phyloP scores from a whole-genome alignment of 2,113 vertebrate species.

The Centropus unirufus region DNA sequence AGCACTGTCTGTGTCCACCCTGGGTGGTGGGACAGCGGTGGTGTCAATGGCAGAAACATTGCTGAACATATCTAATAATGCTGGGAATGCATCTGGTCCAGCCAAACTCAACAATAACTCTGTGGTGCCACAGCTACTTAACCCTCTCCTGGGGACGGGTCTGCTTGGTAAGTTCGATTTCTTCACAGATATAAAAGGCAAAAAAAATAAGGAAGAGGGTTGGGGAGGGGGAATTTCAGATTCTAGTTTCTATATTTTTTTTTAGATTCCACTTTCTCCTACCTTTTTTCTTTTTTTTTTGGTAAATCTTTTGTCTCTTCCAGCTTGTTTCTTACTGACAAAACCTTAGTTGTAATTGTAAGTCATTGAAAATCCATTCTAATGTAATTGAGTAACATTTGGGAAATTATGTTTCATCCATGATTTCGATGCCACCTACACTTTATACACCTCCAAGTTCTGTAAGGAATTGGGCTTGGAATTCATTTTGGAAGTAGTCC shows the following conservation, averaged over 20 bases:
- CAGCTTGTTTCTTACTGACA: constrained; percentile 45
- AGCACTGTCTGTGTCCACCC: constrained; percentile 86
- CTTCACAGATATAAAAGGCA: constrained; percentile 70
- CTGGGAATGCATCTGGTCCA: constrained; percentile 76
- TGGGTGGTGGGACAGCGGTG: constrained; percentile 85
- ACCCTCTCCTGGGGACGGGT: constrained; percentile 84
- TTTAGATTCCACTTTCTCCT: constrained; percentile 59
- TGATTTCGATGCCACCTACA: constrained; percentile 71
- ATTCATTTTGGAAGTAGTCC: constrained; percentile 1
- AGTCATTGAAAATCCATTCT: background rate
- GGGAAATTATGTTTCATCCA: background rate
- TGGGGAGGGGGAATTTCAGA: constrained; percentile 37
- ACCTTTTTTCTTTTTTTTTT: constrained; percentile 22
- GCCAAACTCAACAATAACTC: constrained; percentile 80
- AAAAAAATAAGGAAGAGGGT: background rate
- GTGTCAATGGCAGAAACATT: constrained; percentile 83
- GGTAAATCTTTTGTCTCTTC: constrained; percentile 59
- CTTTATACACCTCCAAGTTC: background rate
- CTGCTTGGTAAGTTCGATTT: constrained; percentile 80
- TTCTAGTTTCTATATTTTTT: constrained; percentile 51
- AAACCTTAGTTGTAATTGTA: background rate
- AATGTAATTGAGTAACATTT: background rate
- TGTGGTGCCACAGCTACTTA: constrained; percentile 85
- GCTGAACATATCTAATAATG: constrained; percentile 80
- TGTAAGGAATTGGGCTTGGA: constrained; percentile 12